Conservation (phyloP, 2,888 invertebrate genomes). For the Euplexia lucipara region DNA sequence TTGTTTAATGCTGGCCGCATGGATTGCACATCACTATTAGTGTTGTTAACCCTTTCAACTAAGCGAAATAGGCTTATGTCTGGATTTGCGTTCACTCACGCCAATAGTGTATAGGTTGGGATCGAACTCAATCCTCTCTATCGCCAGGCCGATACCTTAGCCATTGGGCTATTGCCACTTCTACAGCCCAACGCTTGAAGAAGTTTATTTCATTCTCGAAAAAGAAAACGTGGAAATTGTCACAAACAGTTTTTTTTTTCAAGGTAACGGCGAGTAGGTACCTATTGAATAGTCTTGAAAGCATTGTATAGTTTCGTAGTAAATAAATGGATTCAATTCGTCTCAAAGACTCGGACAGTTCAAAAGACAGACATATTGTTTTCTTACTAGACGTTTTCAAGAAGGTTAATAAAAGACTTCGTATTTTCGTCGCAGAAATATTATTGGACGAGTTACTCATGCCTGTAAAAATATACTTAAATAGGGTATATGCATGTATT, state of each 20-base stretch:
- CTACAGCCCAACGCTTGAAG: too few relatives aligned
- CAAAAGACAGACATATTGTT: slow-evolving; percentile 20
- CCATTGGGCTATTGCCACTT: too few relatives aligned
- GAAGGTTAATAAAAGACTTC: background rate
- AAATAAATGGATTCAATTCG: slow-evolving; percentile 38
- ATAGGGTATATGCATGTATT: too few relatives aligned
- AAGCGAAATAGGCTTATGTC: too few relatives aligned
- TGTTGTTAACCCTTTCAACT: too few relatives aligned
- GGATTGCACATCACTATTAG: too few relatives aligned
- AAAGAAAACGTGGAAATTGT: slow-evolving; percentile 26
- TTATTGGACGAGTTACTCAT: slow-evolving; percentile 13
- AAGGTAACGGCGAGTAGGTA: slow-evolving; percentile 9
- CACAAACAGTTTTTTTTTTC: slow-evolving; percentile 16
- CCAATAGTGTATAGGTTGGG: too few relatives aligned
- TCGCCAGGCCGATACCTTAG: too few relatives aligned
- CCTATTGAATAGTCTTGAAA: slow-evolving; percentile 40
- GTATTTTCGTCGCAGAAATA: slow-evolving; percentile 15
- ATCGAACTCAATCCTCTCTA: too few relatives aligned
- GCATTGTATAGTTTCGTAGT: slow-evolving; percentile 45
- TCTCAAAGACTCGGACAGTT: slow-evolving; percentile 26
- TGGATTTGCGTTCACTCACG: too few relatives aligned
- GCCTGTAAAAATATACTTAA: background rate
- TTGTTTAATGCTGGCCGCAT: too few relatives aligned
- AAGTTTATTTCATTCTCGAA: slow-evolving; percentile 41
- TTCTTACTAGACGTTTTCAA: slow-evolving; percentile 6